Conservation (phyloP, 2,113 vertebrate genomes). For the Myotis davidii region DNA sequence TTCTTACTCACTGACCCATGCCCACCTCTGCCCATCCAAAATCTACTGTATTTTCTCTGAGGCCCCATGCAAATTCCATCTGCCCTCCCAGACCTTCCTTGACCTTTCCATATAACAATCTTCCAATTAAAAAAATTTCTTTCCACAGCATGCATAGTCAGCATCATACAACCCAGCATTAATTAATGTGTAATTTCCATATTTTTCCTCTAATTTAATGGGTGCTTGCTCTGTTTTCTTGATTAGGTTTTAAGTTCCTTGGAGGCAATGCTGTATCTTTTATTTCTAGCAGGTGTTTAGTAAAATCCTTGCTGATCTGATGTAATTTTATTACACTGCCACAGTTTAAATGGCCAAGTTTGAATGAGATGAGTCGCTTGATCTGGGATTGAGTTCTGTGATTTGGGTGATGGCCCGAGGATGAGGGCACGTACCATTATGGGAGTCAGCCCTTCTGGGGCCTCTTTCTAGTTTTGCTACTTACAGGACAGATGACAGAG, state of each 20-base stretch:
- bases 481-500: slow-evolving; percentile 48
- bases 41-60: neutral
- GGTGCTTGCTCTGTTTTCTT: slow-evolving; percentile 46
- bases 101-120: neutral
- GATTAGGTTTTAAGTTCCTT: slow-evolving; percentile 61
- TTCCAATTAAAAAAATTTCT: neutral
- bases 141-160: neutral
- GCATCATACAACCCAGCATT: neutral
- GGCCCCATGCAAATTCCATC: neutral
- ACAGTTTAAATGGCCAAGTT: slow-evolving; percentile 52
- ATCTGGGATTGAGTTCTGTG: neutral
- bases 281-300: slow-evolving; percentile 21
- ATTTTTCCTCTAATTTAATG: slow-evolving; percentile 54
- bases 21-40: neutral
- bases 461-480: slow-evolving; percentile 48
- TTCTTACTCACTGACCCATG: neutral
- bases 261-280: slow-evolving; percentile 5
- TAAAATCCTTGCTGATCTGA: slow-evolving; percentile 60
- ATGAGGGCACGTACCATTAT: neutral
- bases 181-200: slow-evolving; percentile 36
- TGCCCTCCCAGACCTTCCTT: neutral
- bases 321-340: slow-evolving; percentile 51
- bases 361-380: slow-evolving; percentile 18
- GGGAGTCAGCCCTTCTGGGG: slow-evolving; percentile 45
- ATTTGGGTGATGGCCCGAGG: neutral